Percentiles rank a stretch among this genome's conserved stretches.
phyloP scores from a whole-genome alignment of 1,140 invertebrate genomes.

The Neoseiulus cucumeris region DNA sequence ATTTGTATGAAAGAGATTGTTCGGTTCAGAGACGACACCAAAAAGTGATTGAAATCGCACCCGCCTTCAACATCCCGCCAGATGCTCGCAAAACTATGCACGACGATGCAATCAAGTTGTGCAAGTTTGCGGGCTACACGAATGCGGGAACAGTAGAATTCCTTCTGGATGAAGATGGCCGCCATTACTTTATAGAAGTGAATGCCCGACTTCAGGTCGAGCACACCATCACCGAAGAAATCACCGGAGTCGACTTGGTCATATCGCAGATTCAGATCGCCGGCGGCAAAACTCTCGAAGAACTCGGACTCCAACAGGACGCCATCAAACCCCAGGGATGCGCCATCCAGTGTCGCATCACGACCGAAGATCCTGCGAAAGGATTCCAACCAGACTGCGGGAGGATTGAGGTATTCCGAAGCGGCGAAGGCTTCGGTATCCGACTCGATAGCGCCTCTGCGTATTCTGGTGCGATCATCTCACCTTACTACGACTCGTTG shows the following conservation, averaged over 20 bases:
- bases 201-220: conserved; percentile 21
- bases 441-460: conserved; percentile 14
- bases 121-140: conserved; percentile 28
- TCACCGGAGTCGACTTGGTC: conserved; percentile 21
- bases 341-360: conserved; percentile 33
- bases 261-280: conserved; percentile 18
- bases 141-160: conserved; percentile 24
- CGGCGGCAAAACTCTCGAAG: conserved; percentile 15
- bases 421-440: conserved; percentile 17
- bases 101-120: conserved; percentile 27
- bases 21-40: conserved; percentile 33
- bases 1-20: conserved; percentile 33
- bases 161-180: conserved; percentile 19
- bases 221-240: conserved; percentile 20
- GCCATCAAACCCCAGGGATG: conserved; percentile 20
- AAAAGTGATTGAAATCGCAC: conserved; percentile 34
- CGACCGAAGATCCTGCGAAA: conserved; percentile 34
- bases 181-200: conserved; percentile 20
- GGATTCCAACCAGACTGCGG: conserved; percentile 36
- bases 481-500: conserved; percentile 13
- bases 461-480: neutral
- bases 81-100: conserved; percentile 25
- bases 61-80: conserved; percentile 27
- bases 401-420: conserved; percentile 12
- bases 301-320: conserved; percentile 16